Percentiles rank a stretch among this genome's conserved stretches.
Conservation (phyloP, 2,113 vertebrate genomes). For the Anser brachyrhynchus region DNA sequence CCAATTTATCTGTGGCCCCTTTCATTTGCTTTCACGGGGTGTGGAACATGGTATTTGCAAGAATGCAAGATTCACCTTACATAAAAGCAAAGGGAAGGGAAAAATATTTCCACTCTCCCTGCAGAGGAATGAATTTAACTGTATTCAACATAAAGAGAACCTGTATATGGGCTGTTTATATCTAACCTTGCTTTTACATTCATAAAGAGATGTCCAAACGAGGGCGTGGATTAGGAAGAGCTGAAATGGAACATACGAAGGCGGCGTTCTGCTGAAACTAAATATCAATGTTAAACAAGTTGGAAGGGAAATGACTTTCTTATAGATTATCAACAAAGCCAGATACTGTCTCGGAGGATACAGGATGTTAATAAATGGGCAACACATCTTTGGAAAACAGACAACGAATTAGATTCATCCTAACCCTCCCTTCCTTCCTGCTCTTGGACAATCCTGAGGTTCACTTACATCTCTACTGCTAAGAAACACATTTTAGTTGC, state of each 20-base stretch:
- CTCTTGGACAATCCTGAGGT: not conserved
- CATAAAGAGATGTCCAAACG: not conserved
- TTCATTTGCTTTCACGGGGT: not conserved
- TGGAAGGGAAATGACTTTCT: constrained; percentile 25
- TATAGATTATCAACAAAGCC: constrained; percentile 16
- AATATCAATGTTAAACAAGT: not conserved
- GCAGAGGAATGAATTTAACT: not conserved
- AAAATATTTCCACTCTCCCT: not conserved
- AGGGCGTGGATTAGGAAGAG: not conserved
- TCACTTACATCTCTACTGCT: not conserved
- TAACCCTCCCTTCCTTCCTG: not conserved
- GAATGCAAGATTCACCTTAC: not conserved
- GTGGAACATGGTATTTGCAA: not conserved
- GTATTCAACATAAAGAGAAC: not conserved
- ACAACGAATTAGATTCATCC: not conserved
- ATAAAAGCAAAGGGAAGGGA: not conserved
- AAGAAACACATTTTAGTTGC: not conserved
- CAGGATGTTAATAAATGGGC: not conserved
- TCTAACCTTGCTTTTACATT: constrained; percentile 24
- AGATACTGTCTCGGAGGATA: not conserved
- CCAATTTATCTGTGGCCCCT: not conserved
- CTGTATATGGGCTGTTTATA: not conserved
- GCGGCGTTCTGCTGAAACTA: not conserved
- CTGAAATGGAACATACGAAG: not conserved
- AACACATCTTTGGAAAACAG: not conserved